Conservation (phyloP, 2,113 vertebrate species). For the Leptobrachium leishanense region DNA sequence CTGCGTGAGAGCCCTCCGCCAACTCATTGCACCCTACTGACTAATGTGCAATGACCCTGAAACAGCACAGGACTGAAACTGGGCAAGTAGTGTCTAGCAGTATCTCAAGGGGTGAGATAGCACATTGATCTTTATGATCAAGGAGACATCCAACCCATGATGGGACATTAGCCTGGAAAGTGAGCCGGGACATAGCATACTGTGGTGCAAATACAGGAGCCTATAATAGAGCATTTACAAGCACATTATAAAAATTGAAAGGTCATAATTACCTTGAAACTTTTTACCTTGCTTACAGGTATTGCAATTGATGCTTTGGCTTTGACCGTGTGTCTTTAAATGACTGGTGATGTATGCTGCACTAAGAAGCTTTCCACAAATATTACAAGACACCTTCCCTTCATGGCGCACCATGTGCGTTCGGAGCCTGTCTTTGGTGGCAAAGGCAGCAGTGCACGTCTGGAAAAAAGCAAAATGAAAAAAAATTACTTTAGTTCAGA, state of each 20-base stretch:
- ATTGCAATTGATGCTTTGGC: constrained; percentile 90
- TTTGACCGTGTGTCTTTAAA: constrained; percentile 96
- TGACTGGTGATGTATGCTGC: constrained; percentile 98
- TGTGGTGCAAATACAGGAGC: too few species aligned
- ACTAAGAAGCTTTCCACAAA: constrained; percentile 97
- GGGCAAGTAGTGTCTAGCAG: too few species aligned
- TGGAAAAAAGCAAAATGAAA: constrained; percentile 56
- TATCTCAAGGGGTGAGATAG: too few species aligned
- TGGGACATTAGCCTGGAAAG: too few species aligned
- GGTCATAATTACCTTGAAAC: constrained; percentile 53
- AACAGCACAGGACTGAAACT: too few species aligned
- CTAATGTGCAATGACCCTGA: too few species aligned
- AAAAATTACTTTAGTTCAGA: not conserved
- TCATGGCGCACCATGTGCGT: constrained; percentile 98
- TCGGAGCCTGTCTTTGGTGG: constrained; percentile 97
- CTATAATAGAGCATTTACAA: not conserved
- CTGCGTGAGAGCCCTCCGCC: too few species aligned
- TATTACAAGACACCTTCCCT: constrained; percentile 97
- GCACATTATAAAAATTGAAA: not conserved
- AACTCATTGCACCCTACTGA: too few species aligned
- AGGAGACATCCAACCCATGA: too few species aligned
- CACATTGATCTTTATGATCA: too few species aligned
- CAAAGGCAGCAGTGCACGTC: constrained; percentile 97
- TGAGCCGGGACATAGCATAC: too few species aligned
- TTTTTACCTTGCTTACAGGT: constrained; percentile 95